These are phyloP conservation scores for Trachymyrmex septentrionalis DNA, from an alignment of 1,140 invertebrate genomes.

Conservation along the genomic window DNA sequence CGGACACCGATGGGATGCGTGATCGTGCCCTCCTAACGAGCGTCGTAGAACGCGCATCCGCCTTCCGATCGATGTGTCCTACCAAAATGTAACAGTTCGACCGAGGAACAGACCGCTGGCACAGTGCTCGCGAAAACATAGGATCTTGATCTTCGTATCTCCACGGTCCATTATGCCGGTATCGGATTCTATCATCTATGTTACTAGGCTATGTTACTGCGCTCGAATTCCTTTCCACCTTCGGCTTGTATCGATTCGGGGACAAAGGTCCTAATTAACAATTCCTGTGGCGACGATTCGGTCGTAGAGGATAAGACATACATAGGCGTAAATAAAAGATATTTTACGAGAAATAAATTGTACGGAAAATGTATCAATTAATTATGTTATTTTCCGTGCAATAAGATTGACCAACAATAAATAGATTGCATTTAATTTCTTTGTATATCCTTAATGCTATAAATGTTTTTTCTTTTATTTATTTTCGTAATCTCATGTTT, in stretches of 20 bases:
- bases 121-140: conserved; percentile 43
- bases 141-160: conserved; percentile 54
- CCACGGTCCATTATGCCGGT: conserved; percentile 37
- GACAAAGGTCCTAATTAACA: conserved; percentile 57
- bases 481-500: background rate
- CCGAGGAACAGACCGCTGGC: background rate
- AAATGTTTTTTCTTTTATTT: background rate
- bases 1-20: background rate
- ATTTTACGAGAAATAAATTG: background rate
- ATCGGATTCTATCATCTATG: conserved; percentile 51
- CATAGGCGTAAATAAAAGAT: conserved; percentile 8
- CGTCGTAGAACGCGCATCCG: conserved; percentile 63
- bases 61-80: conserved; percentile 45
- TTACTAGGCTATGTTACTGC: conserved; percentile 51
- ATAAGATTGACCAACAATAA: background rate
- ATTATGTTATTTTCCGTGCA: background rate
- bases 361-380: background rate
- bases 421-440: background rate
- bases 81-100: conserved; percentile 38
- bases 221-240: conserved; percentile 16
- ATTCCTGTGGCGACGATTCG: conserved; percentile 23
- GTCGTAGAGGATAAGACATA: background rate
- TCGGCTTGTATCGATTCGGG: conserved; percentile 40
- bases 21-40: conserved; percentile 67
- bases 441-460: background rate